A percentile compares a stretch with the other conserved stretches of the same genome.
Evolutionary conservation across 37 sponge, comb jelly and placozoan genomes (phyloP).

Genomic region (Amphimedon queenslandica): DNA sequence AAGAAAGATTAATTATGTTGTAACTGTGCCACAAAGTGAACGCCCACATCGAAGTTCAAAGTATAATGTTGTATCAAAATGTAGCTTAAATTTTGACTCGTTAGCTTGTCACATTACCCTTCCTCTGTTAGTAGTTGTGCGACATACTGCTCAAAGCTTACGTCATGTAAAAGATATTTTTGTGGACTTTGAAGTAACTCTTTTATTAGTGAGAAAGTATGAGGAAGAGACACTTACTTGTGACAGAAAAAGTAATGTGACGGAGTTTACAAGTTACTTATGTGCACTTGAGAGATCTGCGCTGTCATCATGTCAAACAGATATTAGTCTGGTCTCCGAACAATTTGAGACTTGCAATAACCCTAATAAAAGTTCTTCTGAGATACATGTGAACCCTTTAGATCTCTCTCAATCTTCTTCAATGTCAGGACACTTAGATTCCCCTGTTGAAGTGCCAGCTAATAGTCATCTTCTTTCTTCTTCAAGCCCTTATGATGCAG

Average conservation of each 20-base stretch:
- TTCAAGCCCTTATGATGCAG: not conserved
- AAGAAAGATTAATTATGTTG: not conserved
- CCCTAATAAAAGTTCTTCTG: not conserved
- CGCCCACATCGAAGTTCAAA: no score
- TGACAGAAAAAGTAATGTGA: no score
- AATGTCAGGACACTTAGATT: not conserved
- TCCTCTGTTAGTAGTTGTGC: slow-evolving; percentile 38
- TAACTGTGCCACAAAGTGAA: not conserved
- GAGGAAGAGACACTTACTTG: no score
- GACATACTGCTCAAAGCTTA: no score
- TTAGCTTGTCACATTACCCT: not conserved
- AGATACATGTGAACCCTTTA: not conserved
- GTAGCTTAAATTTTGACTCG: slow-evolving; percentile 8
- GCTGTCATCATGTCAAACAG: not conserved
- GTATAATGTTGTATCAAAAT: slow-evolving; percentile 15
- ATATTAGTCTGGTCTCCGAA: not conserved
- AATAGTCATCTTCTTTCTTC: not conserved
- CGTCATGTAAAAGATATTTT: slow-evolving; percentile 33
- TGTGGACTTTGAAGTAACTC: not conserved
- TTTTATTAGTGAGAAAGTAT: no score
- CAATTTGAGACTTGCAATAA: not conserved
- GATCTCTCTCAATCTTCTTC: not conserved
- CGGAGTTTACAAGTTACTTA: not conserved
- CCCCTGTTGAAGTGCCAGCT: not conserved
- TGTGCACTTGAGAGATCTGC: not conserved